These are phyloP conservation scores for Sminthurinus signatus DNA, from an alignment of 1,140 invertebrate genomes.

Conservation along the genomic window DNA sequence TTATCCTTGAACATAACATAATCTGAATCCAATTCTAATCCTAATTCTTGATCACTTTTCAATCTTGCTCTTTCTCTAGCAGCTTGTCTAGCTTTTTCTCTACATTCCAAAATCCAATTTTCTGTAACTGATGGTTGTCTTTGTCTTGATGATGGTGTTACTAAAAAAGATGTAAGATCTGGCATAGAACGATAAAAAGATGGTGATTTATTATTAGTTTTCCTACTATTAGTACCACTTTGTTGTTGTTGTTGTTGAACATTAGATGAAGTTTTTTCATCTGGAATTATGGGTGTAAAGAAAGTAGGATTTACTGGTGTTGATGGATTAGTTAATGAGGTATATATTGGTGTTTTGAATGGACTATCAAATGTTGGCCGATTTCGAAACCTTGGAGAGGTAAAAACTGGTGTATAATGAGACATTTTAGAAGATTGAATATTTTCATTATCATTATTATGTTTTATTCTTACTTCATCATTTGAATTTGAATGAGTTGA, in stretches of 20 bases:
- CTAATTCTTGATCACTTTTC: constrained; percentile 64
- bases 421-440: not conserved
- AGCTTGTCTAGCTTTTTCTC: constrained; percentile 54
- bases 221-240: not conserved
- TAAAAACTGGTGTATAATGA: constrained; percentile 32
- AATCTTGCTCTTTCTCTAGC: constrained; percentile 60
- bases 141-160: not conserved
- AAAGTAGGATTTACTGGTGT: constrained; percentile 28
- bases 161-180: constrained; percentile 23
- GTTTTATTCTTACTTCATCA: too few species aligned
- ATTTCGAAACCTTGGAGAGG: constrained; percentile 30
- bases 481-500: not conserved
- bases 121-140: constrained; percentile 12
- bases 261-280: not conserved
- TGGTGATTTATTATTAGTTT: constrained; percentile 25
- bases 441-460: too few species aligned
- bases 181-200: constrained; percentile 39
- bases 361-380: constrained; percentile 34
- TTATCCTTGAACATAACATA: constrained; percentile 53
- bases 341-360: constrained; percentile 16
- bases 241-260: not conserved
- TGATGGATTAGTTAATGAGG: constrained; percentile 33
- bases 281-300: not conserved
- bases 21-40: constrained; percentile 61
- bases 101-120: constrained; percentile 46